Conservation (phyloP, 2,888 invertebrate genomes). For the Callyntrura sp. region DNA sequence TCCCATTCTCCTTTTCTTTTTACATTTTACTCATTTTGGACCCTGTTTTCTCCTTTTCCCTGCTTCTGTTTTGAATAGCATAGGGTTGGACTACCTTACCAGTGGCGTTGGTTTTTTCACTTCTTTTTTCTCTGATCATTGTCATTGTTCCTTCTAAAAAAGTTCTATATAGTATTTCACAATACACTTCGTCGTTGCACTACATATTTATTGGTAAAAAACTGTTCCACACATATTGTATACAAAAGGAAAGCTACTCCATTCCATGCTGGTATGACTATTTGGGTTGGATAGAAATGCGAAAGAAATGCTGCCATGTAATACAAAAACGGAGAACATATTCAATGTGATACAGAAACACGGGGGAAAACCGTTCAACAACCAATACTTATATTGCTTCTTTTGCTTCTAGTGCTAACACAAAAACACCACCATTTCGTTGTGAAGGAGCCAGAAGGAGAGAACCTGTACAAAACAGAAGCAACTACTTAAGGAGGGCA, state of each 20-base stretch:
- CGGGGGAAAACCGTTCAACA: background rate
- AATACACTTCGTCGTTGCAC: constrained; percentile 8
- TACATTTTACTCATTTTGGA: background rate
- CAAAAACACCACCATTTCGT: background rate
- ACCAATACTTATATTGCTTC: background rate
- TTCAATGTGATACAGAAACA: background rate
- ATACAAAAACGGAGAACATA: background rate
- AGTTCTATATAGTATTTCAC: constrained; percentile 20
- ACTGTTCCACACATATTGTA: background rate
- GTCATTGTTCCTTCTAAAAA: constrained; percentile 19
- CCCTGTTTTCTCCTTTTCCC: background rate
- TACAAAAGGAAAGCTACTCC: background rate
- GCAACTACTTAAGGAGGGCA: background rate
- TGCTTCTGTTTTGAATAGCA: background rate
- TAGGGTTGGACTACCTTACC: background rate
- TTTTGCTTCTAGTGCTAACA: background rate
- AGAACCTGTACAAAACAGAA: background rate
- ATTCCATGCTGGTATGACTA: background rate
- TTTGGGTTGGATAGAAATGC: background rate
- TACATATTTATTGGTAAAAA: constrained; percentile 15
- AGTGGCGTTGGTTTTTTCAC: background rate
- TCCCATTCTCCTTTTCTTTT: background rate
- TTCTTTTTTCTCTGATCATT: background rate
- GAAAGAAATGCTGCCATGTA: background rate
- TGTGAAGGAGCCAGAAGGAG: constrained; percentile 24